phyloP scores from a whole-genome alignment of 2,888 invertebrate genomes.

The Euproctis similis region DNA sequence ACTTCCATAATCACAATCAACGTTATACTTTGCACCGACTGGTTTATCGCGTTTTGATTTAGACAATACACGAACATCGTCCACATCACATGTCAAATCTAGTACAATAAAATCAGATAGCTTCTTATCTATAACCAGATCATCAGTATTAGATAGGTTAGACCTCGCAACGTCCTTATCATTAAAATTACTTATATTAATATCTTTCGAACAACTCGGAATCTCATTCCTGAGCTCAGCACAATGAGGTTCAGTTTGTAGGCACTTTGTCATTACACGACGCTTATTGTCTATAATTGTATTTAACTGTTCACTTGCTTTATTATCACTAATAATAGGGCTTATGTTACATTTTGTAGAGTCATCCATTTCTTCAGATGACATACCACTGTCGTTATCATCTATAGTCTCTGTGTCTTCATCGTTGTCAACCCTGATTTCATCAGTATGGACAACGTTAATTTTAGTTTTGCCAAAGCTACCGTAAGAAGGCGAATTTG shows the following conservation, averaged over 20 bases:
- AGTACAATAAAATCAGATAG: slow-evolving; percentile 60
- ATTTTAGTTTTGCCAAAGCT: slow-evolving; percentile 55
- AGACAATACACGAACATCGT: slow-evolving; percentile 34
- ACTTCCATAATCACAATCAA: slow-evolving; percentile 53
- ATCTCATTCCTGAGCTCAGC: slow-evolving; percentile 62
- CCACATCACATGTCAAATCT: slow-evolving; percentile 62
- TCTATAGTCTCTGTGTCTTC: slow-evolving; percentile 21
- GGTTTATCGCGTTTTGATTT: slow-evolving; percentile 27
- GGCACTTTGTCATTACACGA: slow-evolving; percentile 63
- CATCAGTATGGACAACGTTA: slow-evolving; percentile 26
- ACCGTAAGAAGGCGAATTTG: slow-evolving; percentile 45
- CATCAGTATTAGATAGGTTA: slow-evolving; percentile 22
- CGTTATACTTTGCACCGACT: slow-evolving; percentile 40
- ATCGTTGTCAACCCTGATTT: slow-evolving; percentile 24
- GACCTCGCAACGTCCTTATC: slow-evolving; percentile 30
- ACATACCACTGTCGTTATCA: slow-evolving; percentile 62
- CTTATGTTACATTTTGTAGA: slow-evolving; percentile 45
- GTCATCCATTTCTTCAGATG: slow-evolving; percentile 65
- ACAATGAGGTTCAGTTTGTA: slow-evolving; percentile 53
- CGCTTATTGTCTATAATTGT: slow-evolving; percentile 34
- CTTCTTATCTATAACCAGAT: slow-evolving; percentile 27
- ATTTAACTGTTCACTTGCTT: slow-evolving; percentile 32
- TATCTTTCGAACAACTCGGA: slow-evolving; percentile 63
- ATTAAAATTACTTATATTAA: slow-evolving; percentile 44
- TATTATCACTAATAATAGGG: slow-evolving; percentile 34